A percentile compares a stretch with the other conserved stretches of the same genome.
Conservation (phyloP, 2,113 vertebrate species). For the Pangasianodon hypophthalmus region DNA sequence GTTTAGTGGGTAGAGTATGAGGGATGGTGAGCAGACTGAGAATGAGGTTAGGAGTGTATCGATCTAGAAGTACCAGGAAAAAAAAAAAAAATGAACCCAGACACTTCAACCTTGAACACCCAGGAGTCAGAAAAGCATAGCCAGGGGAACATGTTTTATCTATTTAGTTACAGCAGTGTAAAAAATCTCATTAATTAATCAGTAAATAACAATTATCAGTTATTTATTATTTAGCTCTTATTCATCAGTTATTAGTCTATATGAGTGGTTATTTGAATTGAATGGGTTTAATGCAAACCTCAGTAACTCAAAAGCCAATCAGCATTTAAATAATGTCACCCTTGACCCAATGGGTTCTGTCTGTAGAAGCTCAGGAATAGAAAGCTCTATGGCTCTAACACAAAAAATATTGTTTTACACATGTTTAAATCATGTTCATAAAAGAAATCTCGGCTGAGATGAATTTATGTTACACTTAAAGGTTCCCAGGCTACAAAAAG, state of each 20-base stretch:
- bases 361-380: neutral
- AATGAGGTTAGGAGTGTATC: neutral
- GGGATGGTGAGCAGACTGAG: neutral
- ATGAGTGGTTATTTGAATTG: neutral
- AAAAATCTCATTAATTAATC: neutral
- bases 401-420: neutral
- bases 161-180: neutral
- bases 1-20: neutral
- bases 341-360: neutral
- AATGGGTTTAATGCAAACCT: neutral
- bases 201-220: neutral
- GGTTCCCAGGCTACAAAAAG: neutral
- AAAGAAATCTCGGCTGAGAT: too few species aligned
- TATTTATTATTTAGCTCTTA: neutral
- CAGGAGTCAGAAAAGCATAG: neutral
- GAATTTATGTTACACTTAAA: neutral
- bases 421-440: neutral
- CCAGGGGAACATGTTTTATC: neutral
- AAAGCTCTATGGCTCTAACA: neutral
- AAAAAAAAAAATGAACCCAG: neutral
- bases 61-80: neutral
- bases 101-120: neutral
- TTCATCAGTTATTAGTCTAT: neutral
- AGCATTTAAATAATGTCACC: neutral
- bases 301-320: too few species aligned